Percentiles rank a stretch among this genome's conserved stretches.
phyloP scores from a whole-genome alignment of 2,797 vertebrate genomes.

The Sebastes oblongus region DNA sequence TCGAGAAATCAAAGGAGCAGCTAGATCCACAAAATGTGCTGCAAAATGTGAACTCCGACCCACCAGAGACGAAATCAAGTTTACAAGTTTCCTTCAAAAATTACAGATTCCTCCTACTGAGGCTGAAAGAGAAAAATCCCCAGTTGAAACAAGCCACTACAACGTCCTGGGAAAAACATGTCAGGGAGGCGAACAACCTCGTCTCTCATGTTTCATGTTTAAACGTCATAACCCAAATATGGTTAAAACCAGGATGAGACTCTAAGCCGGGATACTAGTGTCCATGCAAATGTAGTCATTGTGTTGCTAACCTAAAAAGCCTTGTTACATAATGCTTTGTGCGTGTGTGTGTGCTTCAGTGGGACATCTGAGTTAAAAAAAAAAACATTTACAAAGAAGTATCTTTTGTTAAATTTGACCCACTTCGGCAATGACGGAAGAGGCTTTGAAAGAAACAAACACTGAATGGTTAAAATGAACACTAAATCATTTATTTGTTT shows the following conservation, averaged over 20 bases:
- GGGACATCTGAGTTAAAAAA: not conserved
- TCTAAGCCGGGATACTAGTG: not conserved
- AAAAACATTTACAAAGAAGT: not conserved
- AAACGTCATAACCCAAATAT: not conserved
- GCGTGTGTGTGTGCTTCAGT: not conserved
- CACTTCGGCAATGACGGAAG: not conserved
- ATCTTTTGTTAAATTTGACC: not conserved
- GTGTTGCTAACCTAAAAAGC: not conserved
- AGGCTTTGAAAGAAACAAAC: not conserved
- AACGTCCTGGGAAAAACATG: not conserved
- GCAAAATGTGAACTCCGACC: not conserved
- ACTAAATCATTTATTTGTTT: not conserved
- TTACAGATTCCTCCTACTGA: not conserved
- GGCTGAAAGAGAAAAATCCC: not conserved
- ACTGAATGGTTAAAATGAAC: not conserved
- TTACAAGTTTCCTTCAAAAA: not conserved
- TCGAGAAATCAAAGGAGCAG: slow-evolving; percentile 1
- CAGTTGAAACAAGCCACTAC: not conserved
- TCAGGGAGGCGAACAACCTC: not conserved
- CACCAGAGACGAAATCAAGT: not conserved
- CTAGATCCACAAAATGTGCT: not conserved
- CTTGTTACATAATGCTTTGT: not conserved
- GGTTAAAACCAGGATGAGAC: not conserved
- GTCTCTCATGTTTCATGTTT: not conserved
- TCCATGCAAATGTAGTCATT: not conserved